These are phyloP conservation scores for Mythimna lalbum DNA, from an alignment of 2,888 invertebrate genomes.

Conservation along the genomic window DNA sequence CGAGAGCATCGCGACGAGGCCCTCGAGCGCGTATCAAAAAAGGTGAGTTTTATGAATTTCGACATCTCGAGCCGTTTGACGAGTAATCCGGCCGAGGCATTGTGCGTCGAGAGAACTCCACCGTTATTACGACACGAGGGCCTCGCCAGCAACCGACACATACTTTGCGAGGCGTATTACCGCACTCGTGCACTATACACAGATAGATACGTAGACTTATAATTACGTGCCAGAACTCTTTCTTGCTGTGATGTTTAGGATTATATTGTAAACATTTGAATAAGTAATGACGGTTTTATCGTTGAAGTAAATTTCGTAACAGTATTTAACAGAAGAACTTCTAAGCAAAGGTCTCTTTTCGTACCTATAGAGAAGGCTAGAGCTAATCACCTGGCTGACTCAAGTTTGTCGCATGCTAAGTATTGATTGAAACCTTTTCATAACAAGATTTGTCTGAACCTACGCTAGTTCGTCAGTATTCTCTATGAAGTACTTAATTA, in stretches of 20 bases:
- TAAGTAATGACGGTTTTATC: not conserved
- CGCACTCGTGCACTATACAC: conserved; percentile 34
- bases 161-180: conserved; percentile 66
- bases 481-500: conserved; percentile 72
- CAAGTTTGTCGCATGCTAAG: no score
- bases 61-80: conserved; percentile 82
- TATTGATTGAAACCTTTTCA: not conserved
- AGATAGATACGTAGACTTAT: conserved; percentile 25
- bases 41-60: conserved; percentile 82
- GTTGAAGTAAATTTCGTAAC: not conserved
- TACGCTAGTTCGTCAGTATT: conserved; percentile 49
- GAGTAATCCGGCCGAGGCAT: conserved; percentile 82
- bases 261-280: not conserved
- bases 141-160: conserved; percentile 66
- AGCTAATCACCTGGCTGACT: not conserved
- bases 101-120: conserved; percentile 71
- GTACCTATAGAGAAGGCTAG: not conserved
- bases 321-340: not conserved
- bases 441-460: conserved; percentile 38
- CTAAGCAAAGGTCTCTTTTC: not conserved
- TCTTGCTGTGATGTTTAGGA: not conserved
- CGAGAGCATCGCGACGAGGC: conserved; percentile 54
- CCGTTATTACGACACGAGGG: conserved; percentile 66
- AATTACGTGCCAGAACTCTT: conserved; percentile 25
- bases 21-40: conserved; percentile 72